Evolutionary conservation across 1,140 invertebrate genomes (phyloP).

Genomic region (Phymastichus coffea): DNA sequence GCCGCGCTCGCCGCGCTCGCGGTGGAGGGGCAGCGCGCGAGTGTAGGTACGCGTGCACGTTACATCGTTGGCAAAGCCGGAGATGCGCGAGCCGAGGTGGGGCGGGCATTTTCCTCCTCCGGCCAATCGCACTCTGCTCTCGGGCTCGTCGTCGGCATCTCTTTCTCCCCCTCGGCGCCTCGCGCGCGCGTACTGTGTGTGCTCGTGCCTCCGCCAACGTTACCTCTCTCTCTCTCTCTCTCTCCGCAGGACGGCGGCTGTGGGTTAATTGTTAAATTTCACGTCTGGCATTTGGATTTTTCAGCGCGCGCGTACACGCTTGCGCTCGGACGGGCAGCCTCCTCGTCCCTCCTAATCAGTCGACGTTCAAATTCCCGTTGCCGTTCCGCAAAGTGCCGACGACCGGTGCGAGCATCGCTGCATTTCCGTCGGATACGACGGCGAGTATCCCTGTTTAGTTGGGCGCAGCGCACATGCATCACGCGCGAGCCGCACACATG

Average conservation of each 20-base stretch:
- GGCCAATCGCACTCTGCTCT: slow-evolving; percentile 46
- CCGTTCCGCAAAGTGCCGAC: neutral
- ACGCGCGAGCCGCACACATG: no score
- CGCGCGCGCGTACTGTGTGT: no score
- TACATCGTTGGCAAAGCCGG: no score
- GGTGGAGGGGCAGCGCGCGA: no score
- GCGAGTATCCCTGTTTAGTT: no score
- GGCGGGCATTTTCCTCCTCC: slow-evolving; percentile 47
- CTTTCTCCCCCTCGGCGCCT: neutral
- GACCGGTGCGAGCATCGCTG: neutral
- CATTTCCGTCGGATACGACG: no score
- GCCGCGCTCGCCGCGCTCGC: no score
- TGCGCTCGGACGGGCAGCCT: neutral
- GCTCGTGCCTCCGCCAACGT: neutral
- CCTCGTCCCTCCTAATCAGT: neutral
- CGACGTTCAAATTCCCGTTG: neutral
- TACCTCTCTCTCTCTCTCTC: slow-evolving; percentile 1
- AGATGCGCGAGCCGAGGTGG: neutral
- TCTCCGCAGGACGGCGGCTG: slow-evolving; percentile 2
- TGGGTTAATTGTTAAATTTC: slow-evolving; percentile 29
- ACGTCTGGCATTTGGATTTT: slow-evolving; percentile 26
- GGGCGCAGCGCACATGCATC: no score
- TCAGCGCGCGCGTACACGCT: no score
- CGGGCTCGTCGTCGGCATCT: no score
- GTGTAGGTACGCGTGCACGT: no score